Conservation (phyloP, 2,888 invertebrate genomes). For the Anticlea derivata region DNA sequence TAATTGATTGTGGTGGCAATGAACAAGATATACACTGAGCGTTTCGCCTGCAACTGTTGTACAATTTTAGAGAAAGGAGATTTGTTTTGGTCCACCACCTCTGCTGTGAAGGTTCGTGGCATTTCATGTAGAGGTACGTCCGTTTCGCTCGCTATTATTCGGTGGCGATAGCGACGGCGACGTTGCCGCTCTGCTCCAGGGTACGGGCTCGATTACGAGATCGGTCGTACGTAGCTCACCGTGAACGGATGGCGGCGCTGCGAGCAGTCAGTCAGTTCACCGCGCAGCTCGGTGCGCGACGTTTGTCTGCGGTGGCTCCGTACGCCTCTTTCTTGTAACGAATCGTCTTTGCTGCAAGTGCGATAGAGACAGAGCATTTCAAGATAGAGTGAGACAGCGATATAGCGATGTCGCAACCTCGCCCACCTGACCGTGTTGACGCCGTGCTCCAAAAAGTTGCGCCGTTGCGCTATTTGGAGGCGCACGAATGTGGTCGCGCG, state of each 20-base stretch:
- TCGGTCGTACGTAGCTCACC: constrained; percentile 50
- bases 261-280: constrained; percentile 75
- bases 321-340: constrained; percentile 58
- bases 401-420: constrained; percentile 83
- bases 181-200: constrained; percentile 69
- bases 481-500: constrained; percentile 78
- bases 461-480: constrained; percentile 83
- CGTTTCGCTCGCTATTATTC: constrained; percentile 71
- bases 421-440: constrained; percentile 84
- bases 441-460: constrained; percentile 83
- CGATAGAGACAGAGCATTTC: constrained; percentile 57
- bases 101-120: constrained; percentile 69
- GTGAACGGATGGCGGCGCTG: constrained; percentile 53
- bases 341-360: constrained; percentile 52
- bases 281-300: constrained; percentile 83
- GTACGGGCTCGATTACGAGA: constrained; percentile 62
- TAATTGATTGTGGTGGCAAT: background rate
- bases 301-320: constrained; percentile 75
- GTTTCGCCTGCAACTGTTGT: constrained; percentile 63
- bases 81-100: constrained; percentile 82
- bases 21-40: background rate
- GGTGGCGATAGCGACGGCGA: constrained; percentile 67
- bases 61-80: constrained; percentile 83
- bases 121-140: constrained; percentile 73
- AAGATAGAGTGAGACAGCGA: constrained; percentile 57